phyloP scores from a whole-genome alignment of 2,113 vertebrate genomes.

The Noturus placidus region DNA sequence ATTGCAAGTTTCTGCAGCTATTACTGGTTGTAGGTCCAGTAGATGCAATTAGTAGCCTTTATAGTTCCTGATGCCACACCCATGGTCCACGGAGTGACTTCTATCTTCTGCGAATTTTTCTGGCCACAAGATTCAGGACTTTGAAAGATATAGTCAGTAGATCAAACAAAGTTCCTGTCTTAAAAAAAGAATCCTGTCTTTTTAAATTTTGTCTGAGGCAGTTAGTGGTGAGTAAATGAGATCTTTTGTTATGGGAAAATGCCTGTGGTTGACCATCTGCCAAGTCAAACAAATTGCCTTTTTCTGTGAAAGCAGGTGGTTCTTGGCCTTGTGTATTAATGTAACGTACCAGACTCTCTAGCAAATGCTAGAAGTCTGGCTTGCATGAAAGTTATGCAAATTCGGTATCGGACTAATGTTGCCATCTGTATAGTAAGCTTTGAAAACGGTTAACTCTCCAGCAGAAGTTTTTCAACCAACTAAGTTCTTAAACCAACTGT shows the following conservation, averaged over 20 bases:
- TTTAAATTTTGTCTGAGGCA: background rate
- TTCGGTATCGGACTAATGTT: background rate
- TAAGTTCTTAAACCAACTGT: background rate
- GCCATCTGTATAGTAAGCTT: background rate
- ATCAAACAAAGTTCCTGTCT: background rate
- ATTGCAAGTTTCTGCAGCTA: background rate
- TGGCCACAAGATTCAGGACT: background rate
- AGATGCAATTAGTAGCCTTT: background rate
- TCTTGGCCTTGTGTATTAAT: background rate
- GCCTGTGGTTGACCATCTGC: constrained; percentile 7
- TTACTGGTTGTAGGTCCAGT: background rate
- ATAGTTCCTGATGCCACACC: background rate
- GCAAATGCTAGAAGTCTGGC: background rate
- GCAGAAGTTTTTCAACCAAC: background rate
- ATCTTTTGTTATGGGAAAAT: constrained; percentile 13
- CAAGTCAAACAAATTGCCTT: constrained; percentile 16
- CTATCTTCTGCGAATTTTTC: background rate
- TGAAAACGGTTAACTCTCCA: background rate
- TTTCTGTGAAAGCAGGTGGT: constrained; percentile 13
- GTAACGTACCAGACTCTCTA: background rate
- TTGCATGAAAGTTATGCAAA: background rate
- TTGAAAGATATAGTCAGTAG: background rate
- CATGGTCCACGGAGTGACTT: too few relatives aligned
- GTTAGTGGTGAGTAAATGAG: background rate
- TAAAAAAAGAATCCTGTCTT: background rate